A percentile compares a stretch with the other conserved stretches of the same genome.
These are phyloP conservation scores for Nesometra sesokonis DNA, from an alignment of 35 echinoderm and acorn worm species.

Conservation along the genomic window DNA sequence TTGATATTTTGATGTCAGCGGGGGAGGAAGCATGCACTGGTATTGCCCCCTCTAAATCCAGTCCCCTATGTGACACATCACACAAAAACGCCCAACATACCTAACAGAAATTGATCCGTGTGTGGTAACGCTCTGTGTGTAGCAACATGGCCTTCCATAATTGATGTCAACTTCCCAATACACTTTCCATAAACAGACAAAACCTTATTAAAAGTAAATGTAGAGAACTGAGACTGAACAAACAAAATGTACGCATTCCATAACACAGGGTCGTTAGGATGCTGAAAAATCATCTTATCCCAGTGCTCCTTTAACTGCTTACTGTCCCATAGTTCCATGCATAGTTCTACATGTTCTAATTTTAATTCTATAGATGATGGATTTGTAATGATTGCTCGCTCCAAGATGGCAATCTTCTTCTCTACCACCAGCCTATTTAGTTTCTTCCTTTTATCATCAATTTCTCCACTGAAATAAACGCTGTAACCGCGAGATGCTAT, in stretches of 20 bases:
- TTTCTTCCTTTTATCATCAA: slow-evolving; percentile 1
- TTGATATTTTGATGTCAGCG: no score
- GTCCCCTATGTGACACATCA: no score
- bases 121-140: not conserved
- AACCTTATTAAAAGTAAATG: slow-evolving; percentile 54
- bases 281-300: slow-evolving; percentile 49
- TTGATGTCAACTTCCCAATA: slow-evolving; percentile 27
- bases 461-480: not conserved
- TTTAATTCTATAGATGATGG: slow-evolving; percentile 48
- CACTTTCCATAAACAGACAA: slow-evolving; percentile 48
- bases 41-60: no score
- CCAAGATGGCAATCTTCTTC: slow-evolving; percentile 79
- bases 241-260: slow-evolving; percentile 77
- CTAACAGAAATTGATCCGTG: slow-evolving; percentile 31
- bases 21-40: no score
- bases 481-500: slow-evolving; percentile 1
- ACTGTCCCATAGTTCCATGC: slow-evolving; percentile 48
- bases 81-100: no score
- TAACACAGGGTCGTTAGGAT: slow-evolving; percentile 38
- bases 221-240: slow-evolving; percentile 53
- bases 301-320: slow-evolving; percentile 44
- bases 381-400: slow-evolving; percentile 66
- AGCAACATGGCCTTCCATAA: not conserved
- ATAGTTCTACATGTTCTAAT: slow-evolving; percentile 69
- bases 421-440: slow-evolving; percentile 38